Base-by-base conservation (phyloP, 2,113 vertebrate species). In the Apus apus region DNA sequence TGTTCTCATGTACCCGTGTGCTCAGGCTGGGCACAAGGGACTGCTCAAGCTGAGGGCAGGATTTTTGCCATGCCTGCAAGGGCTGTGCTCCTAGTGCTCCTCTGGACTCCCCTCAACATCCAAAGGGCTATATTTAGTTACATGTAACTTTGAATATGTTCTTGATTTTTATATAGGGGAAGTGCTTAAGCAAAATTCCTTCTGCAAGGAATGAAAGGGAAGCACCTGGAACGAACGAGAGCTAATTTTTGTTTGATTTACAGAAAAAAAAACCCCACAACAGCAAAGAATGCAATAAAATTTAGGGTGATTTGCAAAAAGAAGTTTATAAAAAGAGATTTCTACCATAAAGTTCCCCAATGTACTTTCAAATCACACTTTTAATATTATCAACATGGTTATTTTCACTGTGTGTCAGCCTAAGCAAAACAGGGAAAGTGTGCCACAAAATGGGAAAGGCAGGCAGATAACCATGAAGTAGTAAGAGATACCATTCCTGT, bases 1-100 rank as follows among this genome's bases (percentile, higher is more conserved):
- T 73, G 54, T 87, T 72, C 60, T 23, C 75, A 50, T 0, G 0
- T 20, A 13, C 2, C 66, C 54, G 29, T 0, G 2, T 32, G 65
- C 65, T 62, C 45, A 30, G 65, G 43, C 48, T 67, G 71, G 66
- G 36, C 72, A 77, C 76, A 26, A 57, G 1, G 43, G 30, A 38
- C 48, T 25, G 74, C 60, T 86, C 27, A 66, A 65, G 57, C 85
- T 75, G 82, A 85, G 72, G 21, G 30, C 62, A 46, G 48, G 14
- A 6, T 43, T 85, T 71, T 38, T 79, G 61, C 56, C 43, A 16
- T 5, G 6, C 1, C 1, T 3, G 30, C 27, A 36, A 32, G 50
- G 74, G 61, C 73, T 85, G 60, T 32, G 9, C 19, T 81, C n/a
- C 29, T 73, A 43, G 19, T 11, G 29, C 30, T 86, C 58, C 86